Percentiles rank a stretch among this genome's conserved stretches.
Conservation (phyloP, 2,888 invertebrate species). For the Mellilla xanthometata region DNA sequence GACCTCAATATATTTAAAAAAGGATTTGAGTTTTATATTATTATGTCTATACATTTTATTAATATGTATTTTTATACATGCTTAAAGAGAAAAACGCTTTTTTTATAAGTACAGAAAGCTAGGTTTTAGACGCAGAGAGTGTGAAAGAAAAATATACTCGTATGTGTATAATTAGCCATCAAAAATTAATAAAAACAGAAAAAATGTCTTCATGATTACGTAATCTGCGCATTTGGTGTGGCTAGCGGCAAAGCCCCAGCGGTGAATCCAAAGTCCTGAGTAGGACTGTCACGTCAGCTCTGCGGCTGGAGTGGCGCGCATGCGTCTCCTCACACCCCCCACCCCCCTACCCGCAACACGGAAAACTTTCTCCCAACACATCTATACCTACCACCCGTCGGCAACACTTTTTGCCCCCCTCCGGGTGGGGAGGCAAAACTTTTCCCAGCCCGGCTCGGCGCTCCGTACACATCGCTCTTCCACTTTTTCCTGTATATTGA, state of each 20-base stretch:
- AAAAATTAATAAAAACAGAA: no score
- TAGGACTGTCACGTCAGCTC: slow-evolving; percentile 72
- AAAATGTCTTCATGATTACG: slow-evolving; percentile 36
- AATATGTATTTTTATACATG: no score
- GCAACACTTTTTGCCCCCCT: slow-evolving; percentile 82
- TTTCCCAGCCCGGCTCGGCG: slow-evolving; percentile 75
- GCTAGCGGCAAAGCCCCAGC: slow-evolving; percentile 43
- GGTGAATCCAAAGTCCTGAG: slow-evolving; percentile 53
- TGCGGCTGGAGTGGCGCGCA: slow-evolving; percentile 63
- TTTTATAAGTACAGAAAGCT: no score
- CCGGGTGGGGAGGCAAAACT: slow-evolving; percentile 73
- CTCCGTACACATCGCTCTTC: slow-evolving; percentile 81
- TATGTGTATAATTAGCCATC: no score
- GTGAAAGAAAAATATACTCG: no score
- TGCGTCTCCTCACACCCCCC: slow-evolving; percentile 62
- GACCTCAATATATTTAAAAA: slow-evolving; percentile 31
- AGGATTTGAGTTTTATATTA: not conserved
- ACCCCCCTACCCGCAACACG: slow-evolving; percentile 76
- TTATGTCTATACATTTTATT: no score
- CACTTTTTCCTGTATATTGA: slow-evolving; percentile 83
- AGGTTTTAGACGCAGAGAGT: no score
- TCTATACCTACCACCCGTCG: slow-evolving; percentile 77
- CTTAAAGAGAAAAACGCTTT: no score
- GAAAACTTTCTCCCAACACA: slow-evolving; percentile 82
- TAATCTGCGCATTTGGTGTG: slow-evolving; percentile 42